A percentile compares a stretch with the other conserved stretches of the same genome.
These are phyloP conservation scores for Pachymerium ferrugineum DNA, from an alignment of 2,888 invertebrate species.

Conservation along the genomic window DNA sequence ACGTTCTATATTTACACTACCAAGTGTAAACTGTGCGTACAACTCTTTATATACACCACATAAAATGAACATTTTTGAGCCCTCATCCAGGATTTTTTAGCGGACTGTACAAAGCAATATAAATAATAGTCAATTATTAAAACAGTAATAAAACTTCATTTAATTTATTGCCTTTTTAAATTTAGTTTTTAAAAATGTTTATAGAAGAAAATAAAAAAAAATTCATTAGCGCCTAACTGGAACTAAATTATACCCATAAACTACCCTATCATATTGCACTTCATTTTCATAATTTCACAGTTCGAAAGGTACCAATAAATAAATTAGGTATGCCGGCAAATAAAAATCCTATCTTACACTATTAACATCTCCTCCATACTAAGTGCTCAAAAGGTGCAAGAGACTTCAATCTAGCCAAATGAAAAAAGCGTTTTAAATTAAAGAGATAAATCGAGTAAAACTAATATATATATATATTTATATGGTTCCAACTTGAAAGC, in stretches of 20 bases:
- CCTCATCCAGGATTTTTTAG: not conserved
- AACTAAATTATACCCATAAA: not conserved
- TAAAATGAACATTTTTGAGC: not conserved
- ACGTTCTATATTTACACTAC: too few relatives aligned
- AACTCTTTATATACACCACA: not conserved
- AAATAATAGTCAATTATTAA: not conserved
- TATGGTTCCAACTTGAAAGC: constrained; percentile 13
- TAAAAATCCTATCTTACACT: not conserved
- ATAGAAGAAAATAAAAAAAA: not conserved
- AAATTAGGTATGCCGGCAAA: not conserved
- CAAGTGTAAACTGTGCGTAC: constrained; percentile 9
- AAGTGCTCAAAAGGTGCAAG: constrained; percentile 13
- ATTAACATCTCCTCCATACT: not conserved
- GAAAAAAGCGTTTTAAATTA: not conserved
- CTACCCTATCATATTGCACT: not conserved
- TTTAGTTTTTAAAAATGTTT: not conserved
- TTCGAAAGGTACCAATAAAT: too few relatives aligned
- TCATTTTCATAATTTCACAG: not conserved
- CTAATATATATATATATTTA: too few relatives aligned
- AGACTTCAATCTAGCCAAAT: too few relatives aligned
- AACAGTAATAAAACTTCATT: not conserved
- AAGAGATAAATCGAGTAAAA: not conserved
- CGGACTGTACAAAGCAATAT: not conserved
- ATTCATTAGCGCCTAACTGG: too few relatives aligned
- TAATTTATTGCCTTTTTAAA: not conserved